Evolutionary conservation across 2,113 vertebrate species (phyloP).

Genomic region (Pelobates fuscus): DNA sequence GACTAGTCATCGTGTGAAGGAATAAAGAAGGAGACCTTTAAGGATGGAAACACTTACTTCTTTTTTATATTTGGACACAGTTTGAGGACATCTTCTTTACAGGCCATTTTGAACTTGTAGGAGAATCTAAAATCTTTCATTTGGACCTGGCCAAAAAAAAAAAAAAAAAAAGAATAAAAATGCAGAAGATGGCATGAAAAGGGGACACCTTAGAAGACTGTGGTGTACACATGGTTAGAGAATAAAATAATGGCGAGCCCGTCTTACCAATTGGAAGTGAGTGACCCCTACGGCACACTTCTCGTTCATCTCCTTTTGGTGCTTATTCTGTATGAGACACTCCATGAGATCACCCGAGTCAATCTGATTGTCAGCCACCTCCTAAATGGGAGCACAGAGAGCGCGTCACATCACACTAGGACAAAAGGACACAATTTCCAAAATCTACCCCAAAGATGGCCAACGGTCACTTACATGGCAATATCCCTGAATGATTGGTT

Average conservation of each 20-base stretch:
- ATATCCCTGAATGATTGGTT: conserved; percentile 87
- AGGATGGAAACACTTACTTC: conserved; percentile 76
- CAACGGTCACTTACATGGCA: conserved; percentile 78
- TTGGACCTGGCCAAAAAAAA: conserved; percentile 87
- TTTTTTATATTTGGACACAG: conserved; percentile 97
- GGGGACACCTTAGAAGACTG: too few relatives aligned
- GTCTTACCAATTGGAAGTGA: conserved; percentile 96
- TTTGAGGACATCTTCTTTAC: conserved; percentile 95
- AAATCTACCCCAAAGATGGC: not conserved
- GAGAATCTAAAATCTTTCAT: conserved; percentile 98
- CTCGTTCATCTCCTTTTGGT: conserved; percentile 98
- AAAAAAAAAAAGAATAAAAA: not conserved
- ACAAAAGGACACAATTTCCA: too few relatives aligned
- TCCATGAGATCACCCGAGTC: conserved; percentile 97
- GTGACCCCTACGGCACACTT: conserved; percentile 94
- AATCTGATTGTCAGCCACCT: conserved; percentile 94
- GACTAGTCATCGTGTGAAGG: too few relatives aligned
- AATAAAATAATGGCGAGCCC: too few relatives aligned
- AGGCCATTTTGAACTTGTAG: conserved; percentile 98
- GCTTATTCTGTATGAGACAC: conserved; percentile 94
- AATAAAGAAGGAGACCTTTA: not conserved
- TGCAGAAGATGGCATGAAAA: not conserved
- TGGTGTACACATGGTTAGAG: too few relatives aligned
- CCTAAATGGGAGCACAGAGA: conserved; percentile 65
- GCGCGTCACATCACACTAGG: too few relatives aligned